Evolutionary conservation across 53 echinoderm and acorn worm species (phyloP), one percentile per base, ranked within the genome.

Genomic region (Stichopus horrens): DNA sequence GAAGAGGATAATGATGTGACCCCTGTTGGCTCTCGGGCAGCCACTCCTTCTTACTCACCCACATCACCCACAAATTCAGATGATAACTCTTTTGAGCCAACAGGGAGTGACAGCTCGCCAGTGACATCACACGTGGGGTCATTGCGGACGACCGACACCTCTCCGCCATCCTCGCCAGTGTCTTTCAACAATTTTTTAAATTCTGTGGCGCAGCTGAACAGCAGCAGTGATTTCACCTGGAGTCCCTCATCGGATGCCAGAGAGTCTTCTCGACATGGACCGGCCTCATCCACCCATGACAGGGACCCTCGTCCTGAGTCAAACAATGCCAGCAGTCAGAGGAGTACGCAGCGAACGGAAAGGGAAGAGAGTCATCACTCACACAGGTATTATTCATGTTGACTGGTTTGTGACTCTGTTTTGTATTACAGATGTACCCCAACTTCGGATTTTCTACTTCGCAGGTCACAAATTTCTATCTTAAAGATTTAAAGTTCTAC

Each of bases 131-230:
- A 21, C 21, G 20, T 19, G 19, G 81, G 1, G 57, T 81, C 81
- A 8, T 57, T 81, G 21, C 81, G 58, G 8, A 81, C 81, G 10
- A 81, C 56, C 23, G 81, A 81, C 81, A 81, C 81, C 22, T 81
- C 81, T 21, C 81, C 81, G 7, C 81, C 81, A 10, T 81, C 81
- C 6, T 81, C 81, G 19, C 81, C 81, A 7, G 81, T 81, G 57
- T 56, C 56, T 18, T 81, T 81, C 81, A 18, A 55, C 56, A 20
- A 81, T 58, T 56, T 81, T 55, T 58, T 81, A 0, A 81, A 81
- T 11, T 18, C 56, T 11, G 81, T 81, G 19, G 81, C 57, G 21
- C 81, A 81, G 23, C 14, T 81, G 58, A 58, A 81, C 58, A 81
- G 56, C 58, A 56, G 58, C 21, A 81, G 81, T 18, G 81, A 81